phyloP scores from a whole-genome alignment of 2,797 vertebrate genomes.

The Sebastolobus altivelis region DNA sequence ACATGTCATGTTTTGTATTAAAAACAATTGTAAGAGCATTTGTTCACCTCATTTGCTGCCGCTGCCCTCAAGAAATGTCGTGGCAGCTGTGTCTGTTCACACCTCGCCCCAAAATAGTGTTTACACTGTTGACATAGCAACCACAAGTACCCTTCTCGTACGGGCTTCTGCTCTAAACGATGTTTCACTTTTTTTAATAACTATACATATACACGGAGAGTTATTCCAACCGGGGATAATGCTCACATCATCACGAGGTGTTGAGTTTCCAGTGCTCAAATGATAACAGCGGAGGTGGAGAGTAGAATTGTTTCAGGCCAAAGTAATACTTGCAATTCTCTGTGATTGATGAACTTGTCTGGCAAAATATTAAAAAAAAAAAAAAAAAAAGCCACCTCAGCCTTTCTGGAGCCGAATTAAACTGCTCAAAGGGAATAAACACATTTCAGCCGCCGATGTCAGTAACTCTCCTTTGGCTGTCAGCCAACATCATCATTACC shows the following conservation, averaged over 20 bases:
- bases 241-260: conserved; percentile 30
- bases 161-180: conserved; percentile 12
- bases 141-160: conserved; percentile 26
- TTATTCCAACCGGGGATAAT: conserved; percentile 36
- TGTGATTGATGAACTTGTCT: conserved; percentile 52
- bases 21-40: conserved; percentile 42
- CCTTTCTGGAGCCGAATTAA: conserved; percentile 27
- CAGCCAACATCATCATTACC: conserved; percentile 48
- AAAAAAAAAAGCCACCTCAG: conserved; percentile 31
- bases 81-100: conserved; percentile 76
- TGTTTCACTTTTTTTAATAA: conserved; percentile 18
- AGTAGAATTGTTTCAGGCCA: conserved; percentile 22
- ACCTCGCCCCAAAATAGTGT: conserved; percentile 72
- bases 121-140: conserved; percentile 71
- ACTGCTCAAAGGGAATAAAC: conserved; percentile 29
- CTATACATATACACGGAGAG: conserved; percentile 17
- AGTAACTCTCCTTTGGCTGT: conserved; percentile 29
- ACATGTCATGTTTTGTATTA: conserved; percentile 9
- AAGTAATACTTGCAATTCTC: conserved; percentile 38
- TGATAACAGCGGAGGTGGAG: conserved; percentile 29
- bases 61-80: conserved; percentile 51
- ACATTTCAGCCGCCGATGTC: conserved; percentile 37
- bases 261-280: conserved; percentile 34
- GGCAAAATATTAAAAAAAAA: conserved; percentile 16
- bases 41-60: conserved; percentile 51